These are phyloP conservation scores for Vireo griseus DNA, from an alignment of 2,797 vertebrate genomes.

Conservation along the genomic window DNA sequence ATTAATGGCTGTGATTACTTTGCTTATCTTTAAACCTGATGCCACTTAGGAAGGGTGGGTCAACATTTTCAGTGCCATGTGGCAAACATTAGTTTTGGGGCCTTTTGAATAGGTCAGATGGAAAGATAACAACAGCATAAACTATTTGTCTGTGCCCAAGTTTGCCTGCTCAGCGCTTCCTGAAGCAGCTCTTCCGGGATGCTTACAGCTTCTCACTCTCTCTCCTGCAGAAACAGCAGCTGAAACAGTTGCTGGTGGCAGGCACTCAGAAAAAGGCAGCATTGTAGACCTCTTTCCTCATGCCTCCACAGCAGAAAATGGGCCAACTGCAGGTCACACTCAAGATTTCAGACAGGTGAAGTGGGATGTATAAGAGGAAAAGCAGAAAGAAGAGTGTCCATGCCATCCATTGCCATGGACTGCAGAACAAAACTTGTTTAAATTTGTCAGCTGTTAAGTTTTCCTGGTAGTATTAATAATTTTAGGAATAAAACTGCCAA, in stretches of 20 bases:
- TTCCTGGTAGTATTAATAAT: neutral
- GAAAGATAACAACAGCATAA: neutral
- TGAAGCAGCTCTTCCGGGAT: neutral
- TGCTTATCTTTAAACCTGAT: neutral
- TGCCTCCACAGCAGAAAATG: neutral
- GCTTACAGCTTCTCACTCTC: neutral
- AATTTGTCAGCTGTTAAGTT: neutral
- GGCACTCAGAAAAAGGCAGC: neutral
- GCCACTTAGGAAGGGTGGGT: neutral
- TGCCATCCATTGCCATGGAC: rapidly evolving
- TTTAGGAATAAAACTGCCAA: neutral
- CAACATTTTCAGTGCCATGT: neutral
- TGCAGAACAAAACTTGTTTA: neutral
- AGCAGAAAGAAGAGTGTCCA: neutral
- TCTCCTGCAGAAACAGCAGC: neutral
- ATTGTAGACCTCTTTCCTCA: neutral
- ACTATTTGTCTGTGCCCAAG: neutral
- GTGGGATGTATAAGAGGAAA: neutral
- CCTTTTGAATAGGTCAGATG: neutral
- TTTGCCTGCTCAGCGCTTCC: neutral
- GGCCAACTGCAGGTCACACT: neutral
- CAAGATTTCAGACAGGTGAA: neutral
- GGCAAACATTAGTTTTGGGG: neutral
- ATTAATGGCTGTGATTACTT: neutral
- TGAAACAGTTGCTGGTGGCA: neutral